phyloP scores from a whole-genome alignment of 2,888 invertebrate species.

The Drosophila neonasuta region DNA sequence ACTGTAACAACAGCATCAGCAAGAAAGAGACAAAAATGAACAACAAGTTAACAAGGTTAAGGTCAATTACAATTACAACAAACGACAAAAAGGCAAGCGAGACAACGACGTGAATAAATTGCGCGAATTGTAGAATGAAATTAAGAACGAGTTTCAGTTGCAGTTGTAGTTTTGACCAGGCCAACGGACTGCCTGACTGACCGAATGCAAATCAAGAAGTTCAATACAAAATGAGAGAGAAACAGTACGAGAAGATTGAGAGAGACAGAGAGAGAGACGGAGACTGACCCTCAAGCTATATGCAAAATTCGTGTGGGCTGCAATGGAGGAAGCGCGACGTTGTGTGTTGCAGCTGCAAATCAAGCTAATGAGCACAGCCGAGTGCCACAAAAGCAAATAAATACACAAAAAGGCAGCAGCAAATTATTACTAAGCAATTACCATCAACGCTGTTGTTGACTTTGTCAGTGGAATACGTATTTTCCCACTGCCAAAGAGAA shows the following conservation, averaged over 20 bases:
- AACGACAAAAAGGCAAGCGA: slow-evolving; percentile 18
- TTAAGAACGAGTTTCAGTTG: slow-evolving; percentile 72
- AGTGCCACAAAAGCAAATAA: slow-evolving; percentile 22
- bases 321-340: slow-evolving; percentile 54
- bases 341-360: slow-evolving; percentile 47
- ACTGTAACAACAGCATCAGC: slow-evolving; percentile 7
- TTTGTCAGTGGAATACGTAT: slow-evolving; percentile 19
- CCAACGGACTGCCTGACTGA: slow-evolving; percentile 23
- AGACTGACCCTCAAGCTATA: slow-evolving; percentile 14
- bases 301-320: slow-evolving; percentile 31
- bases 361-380: slow-evolving; percentile 48
- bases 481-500: slow-evolving; percentile 65
- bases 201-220: slow-evolving; percentile 33
- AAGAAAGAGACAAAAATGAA: slow-evolving; percentile 28
- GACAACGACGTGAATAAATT: slow-evolving; percentile 59
- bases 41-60: slow-evolving; percentile 68
- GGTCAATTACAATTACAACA: slow-evolving; percentile 62
- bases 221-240: slow-evolving; percentile 8
- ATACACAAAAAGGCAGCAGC: slow-evolving; percentile 8
- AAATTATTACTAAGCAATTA: slow-evolving; percentile 58
- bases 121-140: slow-evolving; percentile 60
- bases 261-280: background rate
- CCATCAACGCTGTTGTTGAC: slow-evolving; percentile 42
- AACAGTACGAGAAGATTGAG: background rate
- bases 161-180: slow-evolving; percentile 18